A percentile compares a stretch with the other conserved stretches of the same genome.
These are phyloP conservation scores for Oxytorus armatus DNA, from an alignment of 2,888 invertebrate species.

Conservation along the genomic window DNA sequence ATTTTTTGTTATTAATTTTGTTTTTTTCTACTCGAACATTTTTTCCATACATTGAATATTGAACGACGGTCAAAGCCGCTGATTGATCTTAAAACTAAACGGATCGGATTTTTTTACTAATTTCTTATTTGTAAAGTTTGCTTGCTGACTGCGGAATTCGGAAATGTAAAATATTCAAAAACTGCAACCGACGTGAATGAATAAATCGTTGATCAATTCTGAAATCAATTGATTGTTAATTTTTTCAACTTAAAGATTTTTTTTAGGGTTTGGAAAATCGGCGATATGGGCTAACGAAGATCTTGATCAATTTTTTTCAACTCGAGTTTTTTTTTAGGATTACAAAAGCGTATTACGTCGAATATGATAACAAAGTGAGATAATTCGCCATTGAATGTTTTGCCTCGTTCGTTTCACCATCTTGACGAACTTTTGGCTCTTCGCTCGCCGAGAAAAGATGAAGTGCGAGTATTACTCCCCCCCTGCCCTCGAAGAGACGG, in stretches of 20 bases:
- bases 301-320: too few relatives aligned
- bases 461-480: constrained; percentile 9
- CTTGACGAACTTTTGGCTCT: constrained; percentile 18
- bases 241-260: not conserved
- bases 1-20: constrained; percentile 13
- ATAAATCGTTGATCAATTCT: not conserved
- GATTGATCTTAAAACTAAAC: not conserved
- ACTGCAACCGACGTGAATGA: not conserved
- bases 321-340: not conserved
- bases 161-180: not conserved
- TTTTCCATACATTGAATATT: not conserved
- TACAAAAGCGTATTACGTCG: not conserved
- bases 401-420: constrained; percentile 16
- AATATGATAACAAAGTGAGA: not conserved
- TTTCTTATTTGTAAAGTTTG: not conserved
- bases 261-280: not conserved
- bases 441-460: not conserved
- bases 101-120: not conserved
- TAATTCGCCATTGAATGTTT: not conserved
- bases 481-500: constrained; percentile 51
- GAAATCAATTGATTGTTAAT: not conserved
- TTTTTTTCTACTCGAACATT: not conserved
- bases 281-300: too few relatives aligned
- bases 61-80: not conserved
- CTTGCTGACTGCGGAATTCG: not conserved